Percentiles rank a stretch among this genome's conserved stretches.
Evolutionary conservation across 2,888 invertebrate species (phyloP).

Genomic region (Eristalis tenax): DNA sequence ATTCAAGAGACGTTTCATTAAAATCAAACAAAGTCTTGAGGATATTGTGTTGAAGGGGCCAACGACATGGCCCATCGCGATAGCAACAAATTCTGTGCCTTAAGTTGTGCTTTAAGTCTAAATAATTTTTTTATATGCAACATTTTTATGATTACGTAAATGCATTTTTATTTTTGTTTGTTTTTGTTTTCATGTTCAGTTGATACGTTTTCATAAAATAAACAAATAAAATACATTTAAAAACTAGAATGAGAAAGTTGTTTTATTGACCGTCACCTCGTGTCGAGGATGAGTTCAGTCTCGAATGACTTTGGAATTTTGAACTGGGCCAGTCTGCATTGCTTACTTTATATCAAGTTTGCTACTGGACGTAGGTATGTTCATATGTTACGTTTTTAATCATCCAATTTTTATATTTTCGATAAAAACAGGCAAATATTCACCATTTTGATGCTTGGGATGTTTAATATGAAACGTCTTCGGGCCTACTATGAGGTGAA

Average conservation of each 20-base stretch:
- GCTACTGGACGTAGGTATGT: too few relatives aligned
- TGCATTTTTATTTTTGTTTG: slow-evolving; percentile 23
- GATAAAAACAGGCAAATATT: too few relatives aligned
- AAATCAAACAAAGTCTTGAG: slow-evolving; percentile 83
- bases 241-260: background rate
- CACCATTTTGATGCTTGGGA: too few relatives aligned
- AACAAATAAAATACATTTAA: slow-evolving; percentile 46
- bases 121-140: slow-evolving; percentile 17
- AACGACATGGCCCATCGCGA: slow-evolving; percentile 81
- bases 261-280: too few relatives aligned
- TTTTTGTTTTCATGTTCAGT: slow-evolving; percentile 23
- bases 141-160: slow-evolving; percentile 19
- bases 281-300: too few relatives aligned
- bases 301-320: too few relatives aligned
- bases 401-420: too few relatives aligned
- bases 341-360: too few relatives aligned
- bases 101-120: slow-evolving; percentile 69
- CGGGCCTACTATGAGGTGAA: too few relatives aligned
- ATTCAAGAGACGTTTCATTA: slow-evolving; percentile 93
- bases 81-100: slow-evolving; percentile 81
- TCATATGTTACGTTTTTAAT: too few relatives aligned
- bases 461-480: too few relatives aligned
- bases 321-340: too few relatives aligned
- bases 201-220: background rate
- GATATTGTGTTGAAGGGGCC: slow-evolving; percentile 80